Evolutionary conservation across 2,888 invertebrate species (phyloP).

Genomic region (Celastrina argiolus): DNA sequence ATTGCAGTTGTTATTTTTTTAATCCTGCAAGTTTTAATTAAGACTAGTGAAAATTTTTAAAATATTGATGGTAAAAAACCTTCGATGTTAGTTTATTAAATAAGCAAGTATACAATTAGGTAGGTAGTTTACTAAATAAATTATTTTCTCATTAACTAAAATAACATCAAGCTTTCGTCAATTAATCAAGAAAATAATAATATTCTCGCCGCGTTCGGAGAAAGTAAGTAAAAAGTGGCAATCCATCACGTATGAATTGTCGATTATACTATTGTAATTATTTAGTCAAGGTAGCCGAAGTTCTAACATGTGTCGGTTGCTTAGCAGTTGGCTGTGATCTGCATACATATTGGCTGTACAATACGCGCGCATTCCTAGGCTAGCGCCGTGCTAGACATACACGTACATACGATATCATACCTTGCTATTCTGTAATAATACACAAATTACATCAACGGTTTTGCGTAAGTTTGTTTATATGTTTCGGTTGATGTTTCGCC

Average conservation of each 20-base stretch:
- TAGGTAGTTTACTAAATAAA: not conserved
- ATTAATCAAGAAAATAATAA: conserved; percentile 18
- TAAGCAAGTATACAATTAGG: not conserved
- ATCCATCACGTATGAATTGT: conserved; percentile 11
- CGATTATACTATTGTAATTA: not conserved
- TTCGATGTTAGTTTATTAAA: not conserved
- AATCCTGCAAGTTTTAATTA: too few relatives aligned
- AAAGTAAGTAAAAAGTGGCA: conserved; percentile 16
- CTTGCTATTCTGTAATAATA: not conserved
- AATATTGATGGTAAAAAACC: too few relatives aligned
- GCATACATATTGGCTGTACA: conserved; percentile 66
- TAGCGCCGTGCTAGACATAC: conserved; percentile 24
- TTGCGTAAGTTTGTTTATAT: not conserved
- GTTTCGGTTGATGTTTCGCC: not conserved
- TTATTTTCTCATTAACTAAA: conserved; percentile 13
- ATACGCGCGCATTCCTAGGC: conserved; percentile 59
- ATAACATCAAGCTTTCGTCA: conserved; percentile 8
- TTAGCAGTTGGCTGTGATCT: conserved; percentile 51
- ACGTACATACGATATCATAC: not conserved
- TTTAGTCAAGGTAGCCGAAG: conserved; percentile 13
- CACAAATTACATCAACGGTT: not conserved
- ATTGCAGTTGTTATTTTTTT: too few relatives aligned
- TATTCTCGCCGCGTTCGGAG: not conserved
- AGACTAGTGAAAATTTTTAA: too few relatives aligned
- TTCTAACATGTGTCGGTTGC: conserved; percentile 47